Percentiles rank a stretch among this genome's conserved stretches.
Conservation (phyloP, 2,888 invertebrate genomes). For the Hymenopus coronatus region DNA sequence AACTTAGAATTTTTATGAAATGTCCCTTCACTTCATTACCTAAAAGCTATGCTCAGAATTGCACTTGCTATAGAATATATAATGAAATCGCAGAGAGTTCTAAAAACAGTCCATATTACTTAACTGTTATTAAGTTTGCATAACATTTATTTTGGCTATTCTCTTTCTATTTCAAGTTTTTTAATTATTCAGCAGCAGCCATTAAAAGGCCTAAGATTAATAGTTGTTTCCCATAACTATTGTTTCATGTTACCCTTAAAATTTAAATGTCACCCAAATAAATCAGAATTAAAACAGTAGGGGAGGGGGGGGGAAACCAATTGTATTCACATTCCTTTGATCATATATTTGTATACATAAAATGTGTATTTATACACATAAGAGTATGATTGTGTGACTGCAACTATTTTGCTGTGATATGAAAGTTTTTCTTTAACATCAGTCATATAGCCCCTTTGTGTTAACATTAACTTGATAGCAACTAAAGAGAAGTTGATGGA, state of each 20-base stretch:
- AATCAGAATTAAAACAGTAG: neutral
- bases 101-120: too few relatives aligned
- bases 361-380: neutral
- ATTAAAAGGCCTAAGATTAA: neutral
- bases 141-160: too few relatives aligned
- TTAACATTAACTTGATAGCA: neutral
- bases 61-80: too few relatives aligned
- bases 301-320: neutral
- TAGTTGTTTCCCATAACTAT: neutral
- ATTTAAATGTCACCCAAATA: neutral
- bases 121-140: too few relatives aligned
- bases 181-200: neutral
- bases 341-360: neutral
- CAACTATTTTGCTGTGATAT: constrained; percentile 29
- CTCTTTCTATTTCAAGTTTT: too few relatives aligned
- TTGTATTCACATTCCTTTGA: constrained; percentile 7
- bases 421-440: constrained; percentile 11
- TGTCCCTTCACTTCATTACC: too few relatives aligned
- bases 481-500: constrained; percentile 28
- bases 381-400: neutral
- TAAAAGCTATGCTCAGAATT: too few relatives aligned
- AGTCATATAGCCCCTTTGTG: neutral
- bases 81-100: too few relatives aligned
- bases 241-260: neutral
- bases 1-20: too few relatives aligned